Conservation (phyloP, 1,140 invertebrate genomes). For the Campoletis sonorensis region DNA sequence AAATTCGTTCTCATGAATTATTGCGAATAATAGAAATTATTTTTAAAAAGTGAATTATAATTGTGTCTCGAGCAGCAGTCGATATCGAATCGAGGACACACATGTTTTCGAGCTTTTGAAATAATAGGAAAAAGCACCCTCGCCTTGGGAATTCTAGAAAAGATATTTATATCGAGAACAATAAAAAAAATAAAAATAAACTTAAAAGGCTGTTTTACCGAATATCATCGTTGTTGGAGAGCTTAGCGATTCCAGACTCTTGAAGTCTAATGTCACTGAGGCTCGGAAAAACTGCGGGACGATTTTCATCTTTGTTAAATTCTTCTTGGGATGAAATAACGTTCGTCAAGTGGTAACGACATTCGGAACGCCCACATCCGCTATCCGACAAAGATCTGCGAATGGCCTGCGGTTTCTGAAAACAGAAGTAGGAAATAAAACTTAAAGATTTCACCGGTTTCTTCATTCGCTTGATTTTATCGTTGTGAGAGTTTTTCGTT, state of each 20-base stretch:
- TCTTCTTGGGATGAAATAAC: slow-evolving; percentile 33
- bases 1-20: too few species aligned
- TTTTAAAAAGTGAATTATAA: too few species aligned
- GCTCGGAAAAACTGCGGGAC: slow-evolving; percentile 65
- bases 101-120: too few species aligned
- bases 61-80: too few species aligned
- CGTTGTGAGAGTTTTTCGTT: too few species aligned
- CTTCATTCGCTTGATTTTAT: too few species aligned
- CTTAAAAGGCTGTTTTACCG: slow-evolving; percentile 53
- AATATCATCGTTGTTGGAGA: slow-evolving; percentile 56
- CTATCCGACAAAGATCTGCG: slow-evolving; percentile 66
- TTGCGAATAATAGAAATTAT: too few species aligned
- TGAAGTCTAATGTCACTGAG: slow-evolving; percentile 62
- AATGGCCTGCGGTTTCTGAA: slow-evolving; percentile 53
- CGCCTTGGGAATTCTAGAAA: neutral
- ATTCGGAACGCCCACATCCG: slow-evolving; percentile 52
- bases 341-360: slow-evolving; percentile 20
- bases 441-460: neutral
- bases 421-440: slow-evolving; percentile 44
- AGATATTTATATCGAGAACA: neutral
- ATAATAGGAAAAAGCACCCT: too few species aligned
- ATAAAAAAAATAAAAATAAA: slow-evolving; percentile 25
- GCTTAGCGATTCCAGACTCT: slow-evolving; percentile 63
- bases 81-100: too few species aligned
- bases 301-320: slow-evolving; percentile 46